Conservation (phyloP, 2,888 invertebrate genomes). For the Caenorhabditis japonica region DNA sequence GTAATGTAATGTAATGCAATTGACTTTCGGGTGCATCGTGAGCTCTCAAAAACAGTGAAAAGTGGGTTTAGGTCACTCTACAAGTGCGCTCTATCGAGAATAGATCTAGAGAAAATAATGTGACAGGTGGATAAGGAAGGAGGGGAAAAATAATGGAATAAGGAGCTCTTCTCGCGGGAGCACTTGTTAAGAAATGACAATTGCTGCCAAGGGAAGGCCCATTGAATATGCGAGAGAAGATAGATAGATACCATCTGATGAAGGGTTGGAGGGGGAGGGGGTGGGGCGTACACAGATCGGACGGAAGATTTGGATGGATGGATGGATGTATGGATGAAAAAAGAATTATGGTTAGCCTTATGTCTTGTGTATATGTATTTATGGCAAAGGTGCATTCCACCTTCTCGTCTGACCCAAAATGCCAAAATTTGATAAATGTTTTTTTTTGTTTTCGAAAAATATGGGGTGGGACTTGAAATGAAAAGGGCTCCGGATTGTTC, state of each 20-base stretch:
- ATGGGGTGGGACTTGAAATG: too few species aligned
- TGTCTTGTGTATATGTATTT: conserved; percentile 29
- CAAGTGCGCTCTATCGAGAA: conserved; percentile 37
- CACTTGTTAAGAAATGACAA: conserved; percentile 8
- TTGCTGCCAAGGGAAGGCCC: background rate
- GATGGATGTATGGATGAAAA: conserved; percentile 6
- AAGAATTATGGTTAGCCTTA: too few species aligned
- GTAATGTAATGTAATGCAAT: too few species aligned
- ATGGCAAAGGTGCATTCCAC: too few species aligned
- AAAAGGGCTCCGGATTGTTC: too few species aligned
- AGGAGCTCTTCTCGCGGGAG: too few species aligned
- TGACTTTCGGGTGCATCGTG: too few species aligned
- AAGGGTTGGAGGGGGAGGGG: conserved; percentile 4
- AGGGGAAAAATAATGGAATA: too few species aligned
- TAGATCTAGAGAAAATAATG: conserved; percentile 28
- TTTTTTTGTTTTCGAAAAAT: too few species aligned
- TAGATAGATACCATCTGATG: conserved; percentile 33
- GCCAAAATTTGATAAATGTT: too few species aligned
- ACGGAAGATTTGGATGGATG: background rate
- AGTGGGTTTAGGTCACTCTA: conserved; percentile 11
- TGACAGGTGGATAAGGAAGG: conserved; percentile 32
- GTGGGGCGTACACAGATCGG: conserved; percentile 7
- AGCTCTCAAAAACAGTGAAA: background rate
- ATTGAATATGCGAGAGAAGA: conserved; percentile 24
- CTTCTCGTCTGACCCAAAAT: too few species aligned